Evolutionary conservation across 2,797 vertebrate species (phyloP).

Genomic region (Dryobates pubescens): DNA sequence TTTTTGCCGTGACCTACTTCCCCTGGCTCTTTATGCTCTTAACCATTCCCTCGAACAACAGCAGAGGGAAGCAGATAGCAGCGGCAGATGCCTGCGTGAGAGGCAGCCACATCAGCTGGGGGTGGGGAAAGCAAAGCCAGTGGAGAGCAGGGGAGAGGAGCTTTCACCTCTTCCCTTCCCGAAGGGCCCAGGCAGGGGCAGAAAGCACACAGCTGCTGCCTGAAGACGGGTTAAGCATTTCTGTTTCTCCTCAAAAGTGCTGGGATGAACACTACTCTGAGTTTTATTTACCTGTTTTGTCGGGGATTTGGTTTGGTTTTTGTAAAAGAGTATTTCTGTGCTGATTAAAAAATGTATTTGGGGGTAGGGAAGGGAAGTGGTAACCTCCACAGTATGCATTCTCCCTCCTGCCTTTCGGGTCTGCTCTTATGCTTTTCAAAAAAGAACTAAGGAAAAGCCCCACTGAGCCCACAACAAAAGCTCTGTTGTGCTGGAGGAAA

Average conservation of each 20-base stretch:
- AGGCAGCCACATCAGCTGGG: constrained; percentile 47
- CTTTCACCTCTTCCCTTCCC: constrained; percentile 12
- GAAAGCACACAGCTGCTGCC: background rate
- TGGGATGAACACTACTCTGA: background rate
- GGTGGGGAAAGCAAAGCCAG: constrained; percentile 21
- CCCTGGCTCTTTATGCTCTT: constrained; percentile 35
- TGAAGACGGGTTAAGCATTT: background rate
- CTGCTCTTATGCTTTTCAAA: background rate
- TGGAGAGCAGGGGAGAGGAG: background rate
- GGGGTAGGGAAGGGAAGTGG: constrained; percentile 3
- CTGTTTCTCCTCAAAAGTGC: background rate
- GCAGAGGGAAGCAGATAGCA: constrained; percentile 67
- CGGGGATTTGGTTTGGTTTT: background rate
- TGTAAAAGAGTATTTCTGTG: background rate
- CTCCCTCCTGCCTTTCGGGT: constrained; percentile 21
- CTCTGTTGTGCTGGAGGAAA: constrained; percentile 63
- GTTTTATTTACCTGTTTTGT: background rate
- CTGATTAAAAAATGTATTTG: background rate
- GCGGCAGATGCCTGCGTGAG: background rate
- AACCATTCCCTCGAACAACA: constrained; percentile 54
- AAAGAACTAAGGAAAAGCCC: constrained; percentile 59
- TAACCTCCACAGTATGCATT: background rate
- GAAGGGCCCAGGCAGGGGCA: background rate
- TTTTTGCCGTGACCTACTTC: constrained; percentile 58
- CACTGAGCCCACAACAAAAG: constrained; percentile 62